These are phyloP conservation scores for Prionailurus viverrinus DNA, from an alignment of 2,113 vertebrate species.

Conservation along the genomic window DNA sequence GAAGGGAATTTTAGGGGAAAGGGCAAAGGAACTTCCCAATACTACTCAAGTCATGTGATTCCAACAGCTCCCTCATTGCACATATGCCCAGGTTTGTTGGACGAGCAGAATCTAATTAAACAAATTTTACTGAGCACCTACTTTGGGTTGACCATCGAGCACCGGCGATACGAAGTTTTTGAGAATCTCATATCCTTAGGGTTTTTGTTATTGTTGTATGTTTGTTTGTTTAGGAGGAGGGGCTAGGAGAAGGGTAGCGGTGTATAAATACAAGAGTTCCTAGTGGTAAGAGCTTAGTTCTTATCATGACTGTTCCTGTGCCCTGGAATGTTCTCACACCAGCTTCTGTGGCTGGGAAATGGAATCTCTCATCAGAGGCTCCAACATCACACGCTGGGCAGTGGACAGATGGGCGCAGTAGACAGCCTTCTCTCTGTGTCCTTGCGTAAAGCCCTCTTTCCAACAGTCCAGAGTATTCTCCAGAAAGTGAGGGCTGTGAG, in stretches of 20 bases:
- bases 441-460: fast-evolving
- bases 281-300: not conserved
- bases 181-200: not conserved
- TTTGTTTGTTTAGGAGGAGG: too few relatives aligned
- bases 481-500: not conserved
- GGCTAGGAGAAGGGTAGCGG: not conserved
- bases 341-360: not conserved
- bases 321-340: not conserved
- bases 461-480: fast-evolving
- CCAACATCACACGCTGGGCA: fast-evolving
- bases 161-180: fast-evolving
- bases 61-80: too few relatives aligned
- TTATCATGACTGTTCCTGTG: not conserved
- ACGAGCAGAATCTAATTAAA: not conserved
- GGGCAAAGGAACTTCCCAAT: fast-evolving
- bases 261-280: not conserved
- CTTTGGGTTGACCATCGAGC: not conserved
- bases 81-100: fast-evolving
- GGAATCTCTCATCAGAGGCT: not conserved
- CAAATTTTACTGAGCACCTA: not conserved
- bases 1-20: not conserved
- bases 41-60: not conserved
- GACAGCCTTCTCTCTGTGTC: fast-evolving
- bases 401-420: fast-evolving
- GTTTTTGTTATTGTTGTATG: not conserved